phyloP scores from a whole-genome alignment of 2,113 vertebrate genomes.

The Eolophus roseicapilla region DNA sequence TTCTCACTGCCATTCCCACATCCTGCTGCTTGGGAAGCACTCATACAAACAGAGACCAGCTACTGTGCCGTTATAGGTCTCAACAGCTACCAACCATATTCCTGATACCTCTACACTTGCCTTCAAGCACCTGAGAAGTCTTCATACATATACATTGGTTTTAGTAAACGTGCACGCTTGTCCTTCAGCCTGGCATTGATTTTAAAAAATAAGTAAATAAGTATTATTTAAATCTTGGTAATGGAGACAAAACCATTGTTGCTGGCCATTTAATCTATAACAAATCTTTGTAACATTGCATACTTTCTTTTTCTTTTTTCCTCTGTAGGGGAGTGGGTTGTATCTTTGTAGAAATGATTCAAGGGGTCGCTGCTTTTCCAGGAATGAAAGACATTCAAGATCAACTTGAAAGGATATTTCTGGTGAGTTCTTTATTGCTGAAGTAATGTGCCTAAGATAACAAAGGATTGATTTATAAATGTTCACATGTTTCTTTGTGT shows the following conservation, averaged over 20 bases:
- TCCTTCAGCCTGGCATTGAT: neutral
- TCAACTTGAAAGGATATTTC: constrained; percentile 97
- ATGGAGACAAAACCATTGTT: neutral
- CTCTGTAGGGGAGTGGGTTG: constrained; percentile 92
- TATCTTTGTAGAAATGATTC: constrained; percentile 99
- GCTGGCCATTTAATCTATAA: neutral
- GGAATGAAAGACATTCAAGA: constrained; percentile 99
- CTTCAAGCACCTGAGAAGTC: neutral
- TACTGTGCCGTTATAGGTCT: neutral
- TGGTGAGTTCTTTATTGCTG: constrained; percentile 80
- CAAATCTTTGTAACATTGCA: neutral
- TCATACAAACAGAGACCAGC: neutral
- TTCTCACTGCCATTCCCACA: neutral
- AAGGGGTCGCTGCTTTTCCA: constrained; percentile 96
- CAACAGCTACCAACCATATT: neutral
- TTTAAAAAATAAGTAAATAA: neutral
- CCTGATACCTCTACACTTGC: neutral
- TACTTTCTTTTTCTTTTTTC: neutral
- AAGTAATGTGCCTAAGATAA: neutral
- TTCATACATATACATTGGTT: neutral
- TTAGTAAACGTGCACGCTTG: neutral
- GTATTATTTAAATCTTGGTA: neutral
- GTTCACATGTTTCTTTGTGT: neutral
- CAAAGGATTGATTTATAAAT: neutral
- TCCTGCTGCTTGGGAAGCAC: neutral